A percentile compares a stretch with the other conserved stretches of the same genome.
Evolutionary conservation across 1,140 invertebrate species (phyloP).

Genomic region (Cryptotermes secundus): DNA sequence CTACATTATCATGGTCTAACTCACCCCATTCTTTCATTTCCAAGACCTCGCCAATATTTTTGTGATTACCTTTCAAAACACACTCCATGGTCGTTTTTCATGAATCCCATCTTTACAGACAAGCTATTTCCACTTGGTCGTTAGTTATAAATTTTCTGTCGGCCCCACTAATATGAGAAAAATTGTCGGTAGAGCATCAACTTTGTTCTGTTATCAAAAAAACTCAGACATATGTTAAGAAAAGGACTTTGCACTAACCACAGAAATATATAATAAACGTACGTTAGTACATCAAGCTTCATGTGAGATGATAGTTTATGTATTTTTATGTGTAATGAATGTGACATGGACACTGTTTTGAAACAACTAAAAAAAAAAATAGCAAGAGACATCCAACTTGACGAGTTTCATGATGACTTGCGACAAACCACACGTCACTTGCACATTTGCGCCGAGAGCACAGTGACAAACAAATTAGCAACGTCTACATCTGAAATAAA

Average conservation of each 20-base stretch:
- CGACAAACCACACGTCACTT: slow-evolving; percentile 6
- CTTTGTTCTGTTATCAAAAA: neutral
- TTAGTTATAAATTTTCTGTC: slow-evolving; percentile 6
- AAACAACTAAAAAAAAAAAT: neutral
- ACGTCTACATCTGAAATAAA: neutral
- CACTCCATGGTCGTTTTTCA: neutral
- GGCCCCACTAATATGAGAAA: neutral
- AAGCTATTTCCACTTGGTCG: neutral
- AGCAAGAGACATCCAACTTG: neutral
- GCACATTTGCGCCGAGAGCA: neutral
- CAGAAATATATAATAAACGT: neutral
- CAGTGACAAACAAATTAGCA: neutral
- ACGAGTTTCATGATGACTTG: neutral
- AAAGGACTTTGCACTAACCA: neutral
- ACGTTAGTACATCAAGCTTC: neutral
- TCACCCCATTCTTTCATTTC: neutral
- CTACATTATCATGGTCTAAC: neutral
- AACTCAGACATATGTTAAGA: neutral
- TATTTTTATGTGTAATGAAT: neutral
- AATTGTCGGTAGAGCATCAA: neutral
- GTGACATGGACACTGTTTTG: neutral
- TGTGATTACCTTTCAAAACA: neutral
- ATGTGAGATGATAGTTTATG: neutral
- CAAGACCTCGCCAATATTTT: neutral
- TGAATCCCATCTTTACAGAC: neutral